Evolutionary conservation across 1,140 invertebrate species (phyloP).

Genomic region (Drosophila subobscura): DNA sequence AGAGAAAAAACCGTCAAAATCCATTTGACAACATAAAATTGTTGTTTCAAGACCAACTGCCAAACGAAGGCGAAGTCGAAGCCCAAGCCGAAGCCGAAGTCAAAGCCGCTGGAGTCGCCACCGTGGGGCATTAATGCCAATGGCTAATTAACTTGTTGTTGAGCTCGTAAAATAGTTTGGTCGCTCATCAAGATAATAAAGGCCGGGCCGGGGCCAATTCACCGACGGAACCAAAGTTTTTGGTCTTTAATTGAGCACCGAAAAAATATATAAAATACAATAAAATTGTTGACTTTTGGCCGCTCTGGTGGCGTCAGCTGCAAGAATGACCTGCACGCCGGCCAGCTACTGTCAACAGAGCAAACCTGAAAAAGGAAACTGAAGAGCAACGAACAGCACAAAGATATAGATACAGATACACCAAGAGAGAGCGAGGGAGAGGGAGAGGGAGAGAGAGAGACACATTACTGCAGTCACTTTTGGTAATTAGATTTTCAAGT

Average conservation of each 20-base stretch:
- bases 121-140: slow-evolving; percentile 63
- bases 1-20: slow-evolving; percentile 38
- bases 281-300: slow-evolving; percentile 43
- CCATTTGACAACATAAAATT: slow-evolving; percentile 76
- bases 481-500: slow-evolving; percentile 77
- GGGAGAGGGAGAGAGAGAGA: slow-evolving; percentile 1
- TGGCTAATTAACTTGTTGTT: slow-evolving; percentile 81
- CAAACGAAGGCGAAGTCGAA: neutral
- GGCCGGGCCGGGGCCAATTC: slow-evolving; percentile 42
- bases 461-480: slow-evolving; percentile 67
- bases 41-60: slow-evolving; percentile 66
- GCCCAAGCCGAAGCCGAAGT: neutral
- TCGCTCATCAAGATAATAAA: slow-evolving; percentile 80
- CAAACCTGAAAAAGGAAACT: slow-evolving; percentile 23
- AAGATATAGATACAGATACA: neutral
- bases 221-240: slow-evolving; percentile 33
- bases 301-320: slow-evolving; percentile 57
- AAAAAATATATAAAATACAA: slow-evolving; percentile 1
- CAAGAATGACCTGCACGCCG: slow-evolving; percentile 41
- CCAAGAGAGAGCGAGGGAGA: slow-evolving; percentile 6
- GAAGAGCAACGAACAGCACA: neutral
- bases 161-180: slow-evolving; percentile 82
- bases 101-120: slow-evolving; percentile 16
- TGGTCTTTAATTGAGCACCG: slow-evolving; percentile 59
- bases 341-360: slow-evolving; percentile 27